These are phyloP conservation scores for Hestina assimilis DNA, from an alignment of 1,140 invertebrate species.

Conservation along the genomic window DNA sequence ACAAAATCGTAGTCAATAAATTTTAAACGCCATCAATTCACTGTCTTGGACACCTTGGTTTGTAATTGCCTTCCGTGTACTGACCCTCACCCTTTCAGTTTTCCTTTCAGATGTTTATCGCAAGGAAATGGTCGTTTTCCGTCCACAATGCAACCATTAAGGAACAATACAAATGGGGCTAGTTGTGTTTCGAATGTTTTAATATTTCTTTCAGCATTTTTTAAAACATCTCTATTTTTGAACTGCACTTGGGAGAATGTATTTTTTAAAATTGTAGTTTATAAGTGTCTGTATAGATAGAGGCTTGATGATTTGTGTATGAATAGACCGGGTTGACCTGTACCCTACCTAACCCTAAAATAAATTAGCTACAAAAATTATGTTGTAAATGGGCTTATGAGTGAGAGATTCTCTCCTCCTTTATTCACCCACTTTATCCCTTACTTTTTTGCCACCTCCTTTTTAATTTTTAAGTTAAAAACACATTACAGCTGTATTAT, in stretches of 20 bases:
- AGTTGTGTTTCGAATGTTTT: conserved; percentile 44
- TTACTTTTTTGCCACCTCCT: no score
- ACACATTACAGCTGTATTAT: no score
- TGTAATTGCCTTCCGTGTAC: conserved; percentile 63
- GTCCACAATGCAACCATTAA: conserved; percentile 73
- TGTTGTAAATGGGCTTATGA: no score
- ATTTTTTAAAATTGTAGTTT: background rate
- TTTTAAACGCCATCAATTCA: conserved; percentile 41
- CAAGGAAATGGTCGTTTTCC: conserved; percentile 76
- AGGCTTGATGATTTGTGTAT: no score
- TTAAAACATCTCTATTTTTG: conserved; percentile 15
- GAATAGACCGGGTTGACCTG: no score
- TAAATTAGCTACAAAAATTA: no score
- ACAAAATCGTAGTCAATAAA: conserved; percentile 30
- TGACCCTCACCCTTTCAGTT: conserved; percentile 69
- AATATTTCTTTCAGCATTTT: conserved; percentile 25
- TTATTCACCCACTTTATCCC: no score
- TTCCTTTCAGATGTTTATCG: conserved; percentile 75
- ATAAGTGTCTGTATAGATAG: no score
- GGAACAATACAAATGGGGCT: conserved; percentile 71
- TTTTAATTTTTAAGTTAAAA: no score
- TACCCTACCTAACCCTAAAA: no score
- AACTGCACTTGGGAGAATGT: background rate
- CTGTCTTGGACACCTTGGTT: conserved; percentile 41
- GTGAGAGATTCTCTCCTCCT: no score